Evolutionary conservation across 2,797 vertebrate genomes (phyloP), one percentile per base, ranked within the genome.

Genomic region (Anomalospiza imberbis): DNA sequence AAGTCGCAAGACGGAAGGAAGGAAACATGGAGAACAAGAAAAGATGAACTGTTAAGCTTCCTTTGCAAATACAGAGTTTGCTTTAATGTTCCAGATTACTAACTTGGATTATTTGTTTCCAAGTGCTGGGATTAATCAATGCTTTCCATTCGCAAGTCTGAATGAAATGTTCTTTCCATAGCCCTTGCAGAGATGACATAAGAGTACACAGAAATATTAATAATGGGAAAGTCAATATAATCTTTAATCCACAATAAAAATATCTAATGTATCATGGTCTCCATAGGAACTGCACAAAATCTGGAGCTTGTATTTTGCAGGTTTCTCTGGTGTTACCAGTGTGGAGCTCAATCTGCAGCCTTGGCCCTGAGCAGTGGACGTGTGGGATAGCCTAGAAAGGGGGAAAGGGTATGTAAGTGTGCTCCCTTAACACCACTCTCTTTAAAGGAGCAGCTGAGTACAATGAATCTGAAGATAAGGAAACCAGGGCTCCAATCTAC

Each of bases 21-120:
- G 91, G 85, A 96, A 96, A 78, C 42, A 50, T 5, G 31, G 34
- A 95, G 77, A 85, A 82, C 36, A 55, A 81, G 63, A 70, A 82
- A 92, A 91, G 74, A 93, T 87, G 84, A 96, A 79, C 82, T 67
- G 73, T 89, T 95, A 91, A 90, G 48, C 82, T 91, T 53, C 92
- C 94, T 95, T 85, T 94, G 66, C 85, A 96, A 88, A 93, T 79
- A 93, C 19, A 1, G 50, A 61, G 13, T 90, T 85, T 88, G 60
- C 93, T 68, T 95, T 89, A 92, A 54, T 79, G 89, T 82, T 91
- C 71, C 89, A 91, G 63, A 96, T 96, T 91, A 78, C 58, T 90
- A 70, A 79, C 63, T 76, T 88, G 71, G 85, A 93, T 91, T 90
- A 91, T 26, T 92, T 88, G 60, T 66, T 89, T 89, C 55, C 70